These are phyloP conservation scores for Manis crassicaudata DNA, from an alignment of 2,797 vertebrate species.

Conservation along the genomic window DNA sequence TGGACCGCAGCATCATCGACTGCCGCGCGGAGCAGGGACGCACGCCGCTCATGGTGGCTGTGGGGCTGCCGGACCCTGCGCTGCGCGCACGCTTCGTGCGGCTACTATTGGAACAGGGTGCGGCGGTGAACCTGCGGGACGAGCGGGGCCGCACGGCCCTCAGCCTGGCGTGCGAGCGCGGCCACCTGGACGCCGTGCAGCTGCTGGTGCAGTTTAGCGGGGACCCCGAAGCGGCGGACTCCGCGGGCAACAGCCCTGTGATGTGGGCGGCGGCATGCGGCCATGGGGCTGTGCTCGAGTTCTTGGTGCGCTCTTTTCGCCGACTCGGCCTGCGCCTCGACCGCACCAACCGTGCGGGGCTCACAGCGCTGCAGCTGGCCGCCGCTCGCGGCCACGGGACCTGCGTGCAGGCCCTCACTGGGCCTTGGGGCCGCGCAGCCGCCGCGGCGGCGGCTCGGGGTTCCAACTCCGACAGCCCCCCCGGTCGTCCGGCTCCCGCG, in stretches of 20 bases:
- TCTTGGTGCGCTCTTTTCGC: conserved; percentile 93
- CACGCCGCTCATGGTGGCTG: conserved; percentile 93
- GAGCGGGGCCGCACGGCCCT: conserved; percentile 91
- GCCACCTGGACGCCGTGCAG: conserved; percentile 92
- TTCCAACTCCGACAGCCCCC: conserved; percentile 78
- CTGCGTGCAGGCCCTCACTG: conserved; percentile 90
- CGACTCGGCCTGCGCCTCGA: conserved; percentile 91
- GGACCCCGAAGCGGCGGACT: conserved; percentile 91
- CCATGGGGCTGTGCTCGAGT: conserved; percentile 91
- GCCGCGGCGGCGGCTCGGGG: conserved; percentile 77
- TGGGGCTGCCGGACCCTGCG: conserved; percentile 88
- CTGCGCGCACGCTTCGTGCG: conserved; percentile 90
- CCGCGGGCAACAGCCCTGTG: conserved; percentile 92
- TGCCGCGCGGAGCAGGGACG: conserved; percentile 92
- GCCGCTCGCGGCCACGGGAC: conserved; percentile 90
- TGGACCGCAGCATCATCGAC: conserved; percentile 94
- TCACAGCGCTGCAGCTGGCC: conserved; percentile 91
- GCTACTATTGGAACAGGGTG: conserved; percentile 92
- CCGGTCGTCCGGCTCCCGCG: conserved; percentile 49
- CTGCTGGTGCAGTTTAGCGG: conserved; percentile 94
- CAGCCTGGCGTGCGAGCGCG: conserved; percentile 92
- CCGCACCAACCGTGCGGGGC: conserved; percentile 90
- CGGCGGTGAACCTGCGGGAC: conserved; percentile 92
- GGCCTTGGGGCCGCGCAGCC: conserved; percentile 78
- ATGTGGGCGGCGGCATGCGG: conserved; percentile 93